Evolutionary conservation across 2,888 invertebrate species (phyloP).

Genomic region (Diadromus collaris): DNA sequence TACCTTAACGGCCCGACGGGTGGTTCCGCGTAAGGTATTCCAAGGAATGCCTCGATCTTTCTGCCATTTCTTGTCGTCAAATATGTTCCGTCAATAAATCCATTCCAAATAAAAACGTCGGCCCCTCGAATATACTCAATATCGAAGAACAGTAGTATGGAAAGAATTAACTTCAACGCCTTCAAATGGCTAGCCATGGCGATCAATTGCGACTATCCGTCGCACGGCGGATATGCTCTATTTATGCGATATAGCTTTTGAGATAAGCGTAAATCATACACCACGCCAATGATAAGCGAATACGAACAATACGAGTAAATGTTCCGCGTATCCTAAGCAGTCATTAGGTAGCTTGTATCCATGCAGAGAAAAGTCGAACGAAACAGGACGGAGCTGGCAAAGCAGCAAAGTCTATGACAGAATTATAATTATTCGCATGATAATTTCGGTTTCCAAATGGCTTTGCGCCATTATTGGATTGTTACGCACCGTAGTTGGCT

Average conservation of each 20-base stretch:
- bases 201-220: not conserved
- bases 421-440: no score
- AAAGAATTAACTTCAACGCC: not conserved
- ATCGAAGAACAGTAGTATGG: not conserved
- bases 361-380: no score
- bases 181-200: not conserved
- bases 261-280: not conserved
- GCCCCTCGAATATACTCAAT: not conserved
- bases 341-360: no score
- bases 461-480: no score
- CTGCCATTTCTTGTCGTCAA: slow-evolving; percentile 41
- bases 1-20: slow-evolving; percentile 53
- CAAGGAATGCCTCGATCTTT: slow-evolving; percentile 42
- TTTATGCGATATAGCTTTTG: not conserved
- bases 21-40: slow-evolving; percentile 61
- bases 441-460: no score
- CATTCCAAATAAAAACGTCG: not conserved
- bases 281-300: no score
- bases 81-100: not conserved
- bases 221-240: not conserved
- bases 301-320: no score
- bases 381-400: no score
- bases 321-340: no score
- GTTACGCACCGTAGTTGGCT: no score
- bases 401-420: no score